Conservation (phyloP, 2,113 vertebrate genomes). For the Clarias magur region DNA sequence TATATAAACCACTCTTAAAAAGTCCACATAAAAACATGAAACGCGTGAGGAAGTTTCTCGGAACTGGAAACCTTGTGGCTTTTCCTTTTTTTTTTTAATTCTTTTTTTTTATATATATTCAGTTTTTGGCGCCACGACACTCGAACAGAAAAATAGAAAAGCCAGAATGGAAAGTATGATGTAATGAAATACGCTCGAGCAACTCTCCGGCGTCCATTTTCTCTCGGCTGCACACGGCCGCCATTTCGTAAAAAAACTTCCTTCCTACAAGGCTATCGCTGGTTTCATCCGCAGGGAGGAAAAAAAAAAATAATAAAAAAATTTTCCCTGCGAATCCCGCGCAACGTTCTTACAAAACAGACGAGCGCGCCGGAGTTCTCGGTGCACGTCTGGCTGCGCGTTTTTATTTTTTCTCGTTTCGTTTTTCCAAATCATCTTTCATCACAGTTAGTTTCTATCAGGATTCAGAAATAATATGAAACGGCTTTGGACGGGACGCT, state of each 20-base stretch:
- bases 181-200: conserved; percentile 31
- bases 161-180: conserved; percentile 40
- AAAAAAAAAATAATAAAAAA: not conserved
- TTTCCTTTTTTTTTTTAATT: not conserved
- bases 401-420: not conserved
- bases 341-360: not conserved
- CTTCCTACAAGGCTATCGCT: not conserved
- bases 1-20: not conserved
- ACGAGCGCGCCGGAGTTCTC: not conserved
- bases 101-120: not conserved
- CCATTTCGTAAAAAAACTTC: conserved; percentile 51
- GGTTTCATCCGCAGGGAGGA: not conserved
- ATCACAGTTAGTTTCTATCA: not conserved
- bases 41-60: conserved; percentile 24
- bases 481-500: not conserved
- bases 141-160: conserved; percentile 37
- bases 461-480: not conserved
- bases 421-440: not conserved
- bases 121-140: conserved; percentile 18
- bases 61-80: conserved; percentile 22
- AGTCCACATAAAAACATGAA: conserved; percentile 16
- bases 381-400: not conserved
- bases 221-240: conserved; percentile 18
- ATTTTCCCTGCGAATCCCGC: not conserved
- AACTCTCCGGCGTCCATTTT: conserved; percentile 51